Conservation (phyloP, 2,113 vertebrate genomes). For the Eretmodus cyanostictus region DNA sequence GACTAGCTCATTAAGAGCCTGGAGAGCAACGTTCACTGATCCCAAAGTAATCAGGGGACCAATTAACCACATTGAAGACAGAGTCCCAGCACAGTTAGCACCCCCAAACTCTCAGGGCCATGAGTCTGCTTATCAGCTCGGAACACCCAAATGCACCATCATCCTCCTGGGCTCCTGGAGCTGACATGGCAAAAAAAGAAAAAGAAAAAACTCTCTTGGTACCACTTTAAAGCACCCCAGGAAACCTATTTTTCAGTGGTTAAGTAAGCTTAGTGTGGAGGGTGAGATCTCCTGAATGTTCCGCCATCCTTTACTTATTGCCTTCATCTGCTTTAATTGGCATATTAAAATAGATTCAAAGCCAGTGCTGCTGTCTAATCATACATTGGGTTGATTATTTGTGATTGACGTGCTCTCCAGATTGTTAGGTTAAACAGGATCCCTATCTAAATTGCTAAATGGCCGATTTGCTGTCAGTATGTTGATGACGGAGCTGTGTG, state of each 20-base stretch:
- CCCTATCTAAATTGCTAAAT: constrained; percentile 46
- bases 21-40: constrained; percentile 32
- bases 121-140: not conserved
- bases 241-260: constrained; percentile 24
- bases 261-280: not conserved
- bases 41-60: constrained; percentile 57
- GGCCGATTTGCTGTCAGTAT: constrained; percentile 12
- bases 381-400: constrained; percentile 7
- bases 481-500: constrained; percentile 28
- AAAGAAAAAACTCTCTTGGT: not conserved
- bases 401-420: constrained; percentile 47
- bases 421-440: constrained; percentile 29
- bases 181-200: constrained; percentile 15
- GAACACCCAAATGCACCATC: constrained; percentile 4
- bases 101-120: not conserved
- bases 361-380: not conserved
- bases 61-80: constrained; percentile 58
- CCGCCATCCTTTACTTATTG: not conserved
- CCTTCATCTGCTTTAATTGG: not conserved
- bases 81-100: not conserved
- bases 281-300: not conserved
- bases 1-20: constrained; percentile 61
- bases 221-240: not conserved
- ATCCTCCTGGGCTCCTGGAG: not conserved
- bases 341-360: not conserved